Percentiles rank a stretch among this genome's conserved stretches.
phyloP scores from a whole-genome alignment of 2,113 vertebrate genomes.

The Pedionomus torquatus region DNA sequence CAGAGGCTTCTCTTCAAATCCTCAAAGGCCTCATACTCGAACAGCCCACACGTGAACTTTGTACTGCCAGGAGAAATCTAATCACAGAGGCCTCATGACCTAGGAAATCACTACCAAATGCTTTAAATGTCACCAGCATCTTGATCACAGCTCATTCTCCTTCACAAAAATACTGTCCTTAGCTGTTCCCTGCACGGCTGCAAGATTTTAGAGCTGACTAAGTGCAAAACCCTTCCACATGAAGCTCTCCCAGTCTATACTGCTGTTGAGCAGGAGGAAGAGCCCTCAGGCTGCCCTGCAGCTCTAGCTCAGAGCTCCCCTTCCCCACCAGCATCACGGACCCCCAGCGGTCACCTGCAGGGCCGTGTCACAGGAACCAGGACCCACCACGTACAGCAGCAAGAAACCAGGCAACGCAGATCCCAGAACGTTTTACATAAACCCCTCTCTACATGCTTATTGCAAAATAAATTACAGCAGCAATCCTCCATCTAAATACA shows the following conservation, averaged over 20 bases:
- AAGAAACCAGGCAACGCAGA: background rate
- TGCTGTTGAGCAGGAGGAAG: background rate
- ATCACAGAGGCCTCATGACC: background rate
- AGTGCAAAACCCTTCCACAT: background rate
- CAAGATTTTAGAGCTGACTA: background rate
- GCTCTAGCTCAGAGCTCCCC: background rate
- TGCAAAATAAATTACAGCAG: background rate
- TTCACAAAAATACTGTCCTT: background rate
- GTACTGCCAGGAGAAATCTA: background rate
- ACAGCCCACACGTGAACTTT: background rate
- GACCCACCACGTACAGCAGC: background rate
- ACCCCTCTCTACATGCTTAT: background rate
- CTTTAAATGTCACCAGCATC: background rate
- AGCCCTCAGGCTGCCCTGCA: background rate
- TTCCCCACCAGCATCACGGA: background rate
- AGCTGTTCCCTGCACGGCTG: background rate
- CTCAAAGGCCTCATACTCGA: background rate
- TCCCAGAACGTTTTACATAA: background rate
- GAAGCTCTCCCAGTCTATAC: background rate
- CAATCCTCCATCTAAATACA: background rate
- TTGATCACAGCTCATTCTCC: background rate
- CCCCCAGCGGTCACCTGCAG: background rate
- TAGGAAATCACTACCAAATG: background rate
- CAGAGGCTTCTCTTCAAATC: background rate
- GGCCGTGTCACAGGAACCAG: fast-evolving